A percentile compares a stretch with the other conserved stretches of the same genome.
Conservation (phyloP, 2,888 invertebrate genomes). For the Caenorhabditis sp. region DNA sequence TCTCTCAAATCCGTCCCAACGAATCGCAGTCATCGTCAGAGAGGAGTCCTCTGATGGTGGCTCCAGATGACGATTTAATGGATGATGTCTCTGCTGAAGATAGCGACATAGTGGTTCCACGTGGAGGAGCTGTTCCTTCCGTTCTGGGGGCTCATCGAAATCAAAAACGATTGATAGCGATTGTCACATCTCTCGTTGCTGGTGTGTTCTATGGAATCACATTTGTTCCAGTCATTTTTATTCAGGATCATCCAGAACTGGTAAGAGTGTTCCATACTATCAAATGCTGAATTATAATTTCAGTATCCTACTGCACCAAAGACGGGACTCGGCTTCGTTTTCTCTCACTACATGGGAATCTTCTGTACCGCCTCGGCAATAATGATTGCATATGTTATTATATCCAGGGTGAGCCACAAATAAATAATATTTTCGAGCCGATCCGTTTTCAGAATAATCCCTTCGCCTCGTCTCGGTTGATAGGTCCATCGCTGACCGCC, state of each 20-base stretch:
- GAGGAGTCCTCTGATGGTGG: conserved; percentile 61
- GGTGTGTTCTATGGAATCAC: conserved; percentile 85
- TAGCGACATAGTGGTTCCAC: conserved; percentile 47
- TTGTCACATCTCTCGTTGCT: conserved; percentile 83
- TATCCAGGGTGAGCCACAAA: conserved; percentile 23
- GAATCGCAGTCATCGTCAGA: conserved; percentile 36
- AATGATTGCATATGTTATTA: conserved; percentile 78
- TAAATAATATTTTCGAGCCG: background rate
- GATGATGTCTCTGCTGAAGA: conserved; percentile 41
- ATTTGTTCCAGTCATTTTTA: conserved; percentile 85
- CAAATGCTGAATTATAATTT: background rate
- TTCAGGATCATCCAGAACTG: conserved; percentile 83
- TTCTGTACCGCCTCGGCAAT: conserved; percentile 84
- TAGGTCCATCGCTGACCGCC: conserved; percentile 81
- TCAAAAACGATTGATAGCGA: conserved; percentile 76
- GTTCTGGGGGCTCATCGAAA: conserved; percentile 44
- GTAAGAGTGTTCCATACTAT: conserved; percentile 33
- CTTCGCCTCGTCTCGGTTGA: conserved; percentile 82
- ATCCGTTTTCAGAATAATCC: conserved; percentile 83
- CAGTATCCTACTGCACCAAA: conserved; percentile 76
- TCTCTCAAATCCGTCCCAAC: conserved; percentile 75
- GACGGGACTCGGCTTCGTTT: conserved; percentile 84
- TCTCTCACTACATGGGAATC: conserved; percentile 85
- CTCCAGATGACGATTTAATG: conserved; percentile 58
- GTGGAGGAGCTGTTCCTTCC: conserved; percentile 43